Conservation (phyloP, 2,888 invertebrate genomes). For the Cheilosia soror region DNA sequence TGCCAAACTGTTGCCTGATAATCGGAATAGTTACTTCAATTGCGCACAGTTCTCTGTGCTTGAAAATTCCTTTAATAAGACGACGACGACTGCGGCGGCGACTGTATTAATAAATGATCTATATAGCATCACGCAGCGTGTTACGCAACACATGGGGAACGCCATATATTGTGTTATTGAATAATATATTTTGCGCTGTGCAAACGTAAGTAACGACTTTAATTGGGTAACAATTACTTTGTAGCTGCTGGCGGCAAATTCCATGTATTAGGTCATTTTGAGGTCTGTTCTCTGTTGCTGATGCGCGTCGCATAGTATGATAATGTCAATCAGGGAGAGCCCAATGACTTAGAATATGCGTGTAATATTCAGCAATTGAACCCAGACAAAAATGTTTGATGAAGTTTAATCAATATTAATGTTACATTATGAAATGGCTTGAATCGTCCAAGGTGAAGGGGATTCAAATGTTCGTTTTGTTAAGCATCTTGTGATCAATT, state of each 20-base stretch:
- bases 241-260: constrained; percentile 3
- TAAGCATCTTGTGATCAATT: too few species aligned
- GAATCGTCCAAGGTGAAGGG: too few species aligned
- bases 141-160: constrained; percentile 52
- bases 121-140: constrained; percentile 56
- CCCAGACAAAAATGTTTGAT: background rate
- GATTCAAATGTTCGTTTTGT: too few species aligned
- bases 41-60: constrained; percentile 1
- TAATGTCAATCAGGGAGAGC: background rate
- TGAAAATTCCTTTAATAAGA: constrained; percentile 19
- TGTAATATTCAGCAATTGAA: background rate
- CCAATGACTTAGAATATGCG: background rate
- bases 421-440: too few species aligned
- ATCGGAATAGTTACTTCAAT: constrained; percentile 14
- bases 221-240: constrained; percentile 24
- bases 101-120: constrained; percentile 50
- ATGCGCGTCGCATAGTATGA: constrained; percentile 4
- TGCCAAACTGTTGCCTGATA: background rate
- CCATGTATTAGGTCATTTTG: constrained; percentile 30
- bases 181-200: background rate
- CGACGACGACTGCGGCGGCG: too few species aligned
- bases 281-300: background rate
- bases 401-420: background rate
- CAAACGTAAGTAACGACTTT: constrained; percentile 11
- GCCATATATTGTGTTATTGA: background rate